Evolutionary conservation across 2,113 vertebrate species (phyloP), one percentile per base, ranked within the genome.

Genomic region (Plotosus lineatus): DNA sequence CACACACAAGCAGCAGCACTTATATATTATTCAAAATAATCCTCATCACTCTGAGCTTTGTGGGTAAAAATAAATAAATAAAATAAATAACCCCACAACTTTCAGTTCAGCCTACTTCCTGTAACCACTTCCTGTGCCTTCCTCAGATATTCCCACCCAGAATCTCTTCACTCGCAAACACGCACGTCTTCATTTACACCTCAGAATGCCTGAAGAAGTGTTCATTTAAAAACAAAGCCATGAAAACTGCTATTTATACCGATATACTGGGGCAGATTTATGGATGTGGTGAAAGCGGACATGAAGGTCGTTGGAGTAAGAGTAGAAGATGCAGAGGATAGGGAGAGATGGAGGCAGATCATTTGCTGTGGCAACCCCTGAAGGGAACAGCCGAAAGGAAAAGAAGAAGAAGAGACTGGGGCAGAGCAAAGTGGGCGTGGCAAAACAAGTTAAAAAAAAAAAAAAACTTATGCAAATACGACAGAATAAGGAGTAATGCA

Each of bases 41-140:
- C n/a, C n/a, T n/a, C n/a, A n/a, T n/a, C 19, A 51, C 19, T 21
- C 50, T 26, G n/a, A 28, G 26, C 55, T 14, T 58, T 28, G n/a
- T n/a, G 10, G n/a, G 1, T 58, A 5, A 1, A 26, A 56, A 26
- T 12, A 53, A 23, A 53, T 2, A 6, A n/a, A n/a, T 26, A 12
- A 56, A 56, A 14, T 1, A 56, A 19, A 4, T 21, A 21, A 53
- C 11, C 5, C 6, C 19, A 53, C 1, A 19, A 23, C 3, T 26
- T 15, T 31, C 56, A 15, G 56, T 33, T 63, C 31, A 19, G 10
- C 60, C 60, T 21, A 19, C 60, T 19, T 63, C 60, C 60, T 63
- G 60, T 63, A 36, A 36, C 33, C 60, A 63, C 60, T 63, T 63
- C 60, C 60, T 63, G 60, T 63, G 33, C 17, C 55, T 56, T 26